Conservation (phyloP, 2,888 invertebrate genomes). For the Epinotia brunnichana region DNA sequence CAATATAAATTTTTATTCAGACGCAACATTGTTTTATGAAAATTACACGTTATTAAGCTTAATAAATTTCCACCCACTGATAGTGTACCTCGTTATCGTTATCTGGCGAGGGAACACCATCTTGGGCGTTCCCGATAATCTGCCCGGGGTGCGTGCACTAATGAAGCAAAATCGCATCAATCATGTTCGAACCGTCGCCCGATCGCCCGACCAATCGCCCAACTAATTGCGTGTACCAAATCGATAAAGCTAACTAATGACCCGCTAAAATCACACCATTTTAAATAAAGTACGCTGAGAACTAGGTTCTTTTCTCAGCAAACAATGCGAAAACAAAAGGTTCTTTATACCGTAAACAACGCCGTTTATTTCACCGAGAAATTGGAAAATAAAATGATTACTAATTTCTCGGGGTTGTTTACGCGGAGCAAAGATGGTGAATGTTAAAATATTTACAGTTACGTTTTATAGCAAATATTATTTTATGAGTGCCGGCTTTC, state of each 20-base stretch:
- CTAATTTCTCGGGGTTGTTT: conserved; percentile 25
- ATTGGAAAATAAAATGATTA: conserved; percentile 30
- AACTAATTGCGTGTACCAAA: conserved; percentile 72
- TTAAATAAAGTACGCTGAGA: conserved; percentile 24
- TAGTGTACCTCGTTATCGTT: conserved; percentile 38
- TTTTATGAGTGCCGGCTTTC: conserved; percentile 54
- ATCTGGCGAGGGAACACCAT: conserved; percentile 33
- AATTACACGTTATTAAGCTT: conserved; percentile 34
- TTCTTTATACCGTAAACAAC: conserved; percentile 30
- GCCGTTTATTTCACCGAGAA: conserved; percentile 14
- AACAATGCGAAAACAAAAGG: conserved; percentile 29
- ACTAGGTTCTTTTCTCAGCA: conserved; percentile 16
- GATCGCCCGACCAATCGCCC: conserved; percentile 56
- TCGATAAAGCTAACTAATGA: conserved; percentile 67
- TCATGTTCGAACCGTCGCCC: conserved; percentile 68
- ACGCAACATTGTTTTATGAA: conserved; percentile 11
- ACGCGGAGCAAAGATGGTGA: conserved; percentile 12
- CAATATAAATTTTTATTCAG: conserved; percentile 1
- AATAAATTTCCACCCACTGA: conserved; percentile 32
- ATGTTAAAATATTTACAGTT: conserved; percentile 47
- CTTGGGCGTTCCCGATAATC: conserved; percentile 46
- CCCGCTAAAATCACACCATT: conserved; percentile 60
- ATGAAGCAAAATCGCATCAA: conserved; percentile 74
- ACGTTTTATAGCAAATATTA: conserved; percentile 49
- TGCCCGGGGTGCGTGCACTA: conserved; percentile 56